These are phyloP conservation scores for Leuciscus waleckii DNA, from an alignment of 2,797 vertebrate genomes.

Conservation along the genomic window DNA sequence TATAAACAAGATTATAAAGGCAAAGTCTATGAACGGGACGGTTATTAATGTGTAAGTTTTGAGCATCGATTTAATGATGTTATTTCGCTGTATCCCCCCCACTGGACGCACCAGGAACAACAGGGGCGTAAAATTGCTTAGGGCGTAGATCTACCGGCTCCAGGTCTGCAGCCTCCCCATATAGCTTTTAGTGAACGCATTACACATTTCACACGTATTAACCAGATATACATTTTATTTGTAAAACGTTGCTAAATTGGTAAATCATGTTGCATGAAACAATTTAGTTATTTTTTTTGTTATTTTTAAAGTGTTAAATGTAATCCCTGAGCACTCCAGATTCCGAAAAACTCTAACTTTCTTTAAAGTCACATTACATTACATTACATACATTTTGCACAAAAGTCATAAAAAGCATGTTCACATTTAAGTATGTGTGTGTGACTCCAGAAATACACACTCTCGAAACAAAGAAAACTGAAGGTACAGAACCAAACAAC, in stretches of 20 bases:
- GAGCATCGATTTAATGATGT: no score
- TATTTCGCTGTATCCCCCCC: no score
- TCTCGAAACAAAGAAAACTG: neutral
- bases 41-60: no score
- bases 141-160: no score
- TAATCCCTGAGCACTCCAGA: constrained; percentile 26
- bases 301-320: constrained; percentile 25
- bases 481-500: constrained; percentile 19
- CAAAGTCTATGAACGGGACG: no score
- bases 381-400: constrained; percentile 14
- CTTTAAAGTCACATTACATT: neutral
- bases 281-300: neutral
- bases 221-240: constrained; percentile 36
- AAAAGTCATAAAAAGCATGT: neutral
- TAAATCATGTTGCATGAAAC: neutral
- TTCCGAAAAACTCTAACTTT: neutral
- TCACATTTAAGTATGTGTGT: neutral
- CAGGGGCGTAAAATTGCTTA: no score
- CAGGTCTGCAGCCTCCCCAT: no score
- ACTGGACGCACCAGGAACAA: no score
- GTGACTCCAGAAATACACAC: neutral
- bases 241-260: neutral
- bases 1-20: no score
- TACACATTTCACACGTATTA: neutral
- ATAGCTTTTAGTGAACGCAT: no score